phyloP scores from a whole-genome alignment of 2,113 vertebrate genomes.

The Brachirus orientalis region DNA sequence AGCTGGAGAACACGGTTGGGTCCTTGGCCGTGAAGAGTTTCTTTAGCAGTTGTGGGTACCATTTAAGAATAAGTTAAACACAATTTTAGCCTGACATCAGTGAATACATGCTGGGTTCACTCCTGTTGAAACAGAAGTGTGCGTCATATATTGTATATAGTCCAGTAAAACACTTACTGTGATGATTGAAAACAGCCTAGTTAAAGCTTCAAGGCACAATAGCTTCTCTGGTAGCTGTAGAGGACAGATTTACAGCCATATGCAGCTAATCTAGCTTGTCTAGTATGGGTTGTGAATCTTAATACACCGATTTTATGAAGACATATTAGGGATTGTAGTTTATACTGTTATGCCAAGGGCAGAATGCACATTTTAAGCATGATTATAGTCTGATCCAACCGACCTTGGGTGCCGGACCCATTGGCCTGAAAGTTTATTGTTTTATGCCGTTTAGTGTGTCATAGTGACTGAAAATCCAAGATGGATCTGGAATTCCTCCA shows the following conservation, averaged over 20 bases:
- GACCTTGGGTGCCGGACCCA: no score
- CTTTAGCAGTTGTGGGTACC: constrained; percentile 55
- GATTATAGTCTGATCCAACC: no score
- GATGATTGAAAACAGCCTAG: constrained; percentile 77
- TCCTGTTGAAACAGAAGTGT: constrained; percentile 59
- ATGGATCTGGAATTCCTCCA: no score
- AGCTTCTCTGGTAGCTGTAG: constrained; percentile 49
- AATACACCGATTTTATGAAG: constrained; percentile 47
- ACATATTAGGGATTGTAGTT: constrained; percentile 21
- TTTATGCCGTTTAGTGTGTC: no score
- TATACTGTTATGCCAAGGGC: not conserved
- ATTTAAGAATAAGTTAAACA: constrained; percentile 78
- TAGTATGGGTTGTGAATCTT: constrained; percentile 50
- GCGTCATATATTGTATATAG: constrained; percentile 49
- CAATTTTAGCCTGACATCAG: constrained; percentile 66
- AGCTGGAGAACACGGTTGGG: constrained; percentile 52
- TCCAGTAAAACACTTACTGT: constrained; percentile 69
- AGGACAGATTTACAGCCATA: constrained; percentile 68
- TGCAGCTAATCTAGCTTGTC: constrained; percentile 59
- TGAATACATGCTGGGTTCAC: constrained; percentile 63
- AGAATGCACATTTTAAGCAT: no score
- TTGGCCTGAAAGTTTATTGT: no score
- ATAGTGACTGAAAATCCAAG: no score
- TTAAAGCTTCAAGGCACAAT: constrained; percentile 70
- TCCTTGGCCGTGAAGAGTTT: constrained; percentile 55